phyloP scores from a whole-genome alignment of 2,888 invertebrate genomes.

The Dysmachus trigonus region DNA sequence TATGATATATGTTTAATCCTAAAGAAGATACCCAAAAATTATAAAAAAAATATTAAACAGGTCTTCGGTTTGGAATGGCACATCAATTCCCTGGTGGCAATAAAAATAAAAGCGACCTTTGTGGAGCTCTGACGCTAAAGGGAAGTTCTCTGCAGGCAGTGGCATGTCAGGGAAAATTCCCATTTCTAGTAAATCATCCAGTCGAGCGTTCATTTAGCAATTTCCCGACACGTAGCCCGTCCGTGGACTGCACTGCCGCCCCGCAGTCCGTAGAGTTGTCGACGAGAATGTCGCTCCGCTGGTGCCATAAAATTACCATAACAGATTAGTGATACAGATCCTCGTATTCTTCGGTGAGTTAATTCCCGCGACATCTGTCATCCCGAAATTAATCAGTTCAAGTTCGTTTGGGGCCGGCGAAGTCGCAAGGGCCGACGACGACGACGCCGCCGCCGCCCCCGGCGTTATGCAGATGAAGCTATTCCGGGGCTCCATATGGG shows the following conservation, averaged over 20 bases:
- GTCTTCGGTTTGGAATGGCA: not conserved
- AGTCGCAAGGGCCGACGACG: not conserved
- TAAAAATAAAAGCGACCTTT: not conserved
- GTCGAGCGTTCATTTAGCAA: not conserved
- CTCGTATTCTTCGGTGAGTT: conserved; percentile 31
- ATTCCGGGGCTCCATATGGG: conserved; percentile 31
- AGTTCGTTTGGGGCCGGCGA: conserved; percentile 2
- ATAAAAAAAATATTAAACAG: not conserved
- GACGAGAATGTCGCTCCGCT: not conserved
- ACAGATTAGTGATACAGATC: conserved; percentile 36
- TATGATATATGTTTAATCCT: too few relatives aligned
- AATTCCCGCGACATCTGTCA: conserved; percentile 43
- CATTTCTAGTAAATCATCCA: not conserved
- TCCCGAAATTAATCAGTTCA: conserved; percentile 38
- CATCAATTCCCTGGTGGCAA: not conserved
- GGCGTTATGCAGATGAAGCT: conserved; percentile 34
- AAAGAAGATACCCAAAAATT: too few relatives aligned
- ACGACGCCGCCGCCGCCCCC: not conserved
- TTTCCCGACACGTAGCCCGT: not conserved
- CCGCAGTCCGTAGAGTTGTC: not conserved
- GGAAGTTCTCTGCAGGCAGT: not conserved
- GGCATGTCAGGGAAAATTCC: not conserved
- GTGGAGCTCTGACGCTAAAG: not conserved
- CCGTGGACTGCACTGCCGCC: not conserved
- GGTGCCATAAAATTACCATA: conserved; percentile 40